Base-by-base conservation (phyloP, 2,113 vertebrate species). In the Halcyon senegalensis region DNA sequence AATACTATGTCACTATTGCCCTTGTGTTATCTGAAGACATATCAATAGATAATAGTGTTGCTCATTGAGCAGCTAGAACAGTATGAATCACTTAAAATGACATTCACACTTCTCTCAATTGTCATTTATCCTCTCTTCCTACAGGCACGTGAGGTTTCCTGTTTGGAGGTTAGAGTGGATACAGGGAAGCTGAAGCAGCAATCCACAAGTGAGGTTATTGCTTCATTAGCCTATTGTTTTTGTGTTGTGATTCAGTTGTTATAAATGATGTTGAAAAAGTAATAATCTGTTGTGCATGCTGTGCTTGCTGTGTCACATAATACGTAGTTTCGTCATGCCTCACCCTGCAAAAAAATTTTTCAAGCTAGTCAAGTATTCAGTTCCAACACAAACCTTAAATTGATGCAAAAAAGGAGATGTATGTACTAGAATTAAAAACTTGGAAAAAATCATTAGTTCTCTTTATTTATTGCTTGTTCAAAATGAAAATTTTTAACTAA, bases 91-190 rank as follows among this genome's bases (percentile, higher is more conserved):
- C 21, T 90, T 69, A 46, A 64, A 69, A 59, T 72, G 68, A 58
- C 70, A 69, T 78, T 41, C 43, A n/a, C 11, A 7, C 41, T 63
- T 76, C 37, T 92, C 44, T 87, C 70, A 80, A 24, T 51, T 9
- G 10, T 73, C 79, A 17, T 86, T 76, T 72, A 27, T 78, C 24
- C 11, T 92, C 46, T 91, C 84, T 93, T 72, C 23, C 89, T 97
- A 78, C 93, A 98, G 98, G 90, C 98, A 86, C 97, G 97, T 15
- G 97, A 98, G 19, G 51, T 98, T 94, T 98, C 97, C 96, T 90
- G 97, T 95, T 84, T 98, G 81, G 98, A 98, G 80, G 90, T 98
- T 62, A 95, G 82, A 18, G 81, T 97, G 81, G 95, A 98, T 64
- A 84, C 48, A 0, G 75, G 83, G 87, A 97, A 97, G 81, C 60